Base-by-base conservation (phyloP, 2,888 invertebrate genomes). In the Theretra japonica region DNA sequence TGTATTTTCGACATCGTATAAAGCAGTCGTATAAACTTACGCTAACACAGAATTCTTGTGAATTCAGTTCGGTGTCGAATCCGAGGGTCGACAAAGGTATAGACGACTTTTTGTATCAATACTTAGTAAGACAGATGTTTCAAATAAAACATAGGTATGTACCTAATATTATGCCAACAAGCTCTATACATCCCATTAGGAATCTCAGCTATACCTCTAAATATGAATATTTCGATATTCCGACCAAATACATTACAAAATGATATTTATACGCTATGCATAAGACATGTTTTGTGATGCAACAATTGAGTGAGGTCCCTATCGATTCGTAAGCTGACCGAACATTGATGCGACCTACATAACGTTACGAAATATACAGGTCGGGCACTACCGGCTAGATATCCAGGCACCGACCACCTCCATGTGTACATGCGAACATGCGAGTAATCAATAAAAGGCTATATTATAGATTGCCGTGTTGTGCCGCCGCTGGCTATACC, bases 351-450 rank as follows among this genome's bases (percentile, higher is more conserved):
- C 80, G 85, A 84, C 85, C 84, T 84, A 83, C 78, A 84, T 83
- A 73, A 76, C 50, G 79, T 80, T 79, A 80, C 82, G 80, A 83
- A 83, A 85, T 86, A 87, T 83, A 82, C 83, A 77, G 77, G 80
- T 79, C 80, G 81, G 76, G 77, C 77, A 71, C 73, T 79, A 85
- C 84, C 77, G 80, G 82, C 59, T 70, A 70, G 41, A 60, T 70
- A 53, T 70, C 57, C 50, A 53, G 30, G 59, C 33, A 30, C 58
- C 33, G 30, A 33, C 69, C 56, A 50, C 56, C 33, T 23, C 48
- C 30, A 57, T 59, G 7, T 50, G 28, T 60, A 74, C 62, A 23
- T 70, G 23, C 41, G 71, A 79, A 48, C 77, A 81, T 76, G 83
- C 77, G 75, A 82, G 83, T 76, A 83, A 83, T 83, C 83, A 82